phyloP scores from a whole-genome alignment of 2,888 invertebrate species.

The Eilema sororculum region DNA sequence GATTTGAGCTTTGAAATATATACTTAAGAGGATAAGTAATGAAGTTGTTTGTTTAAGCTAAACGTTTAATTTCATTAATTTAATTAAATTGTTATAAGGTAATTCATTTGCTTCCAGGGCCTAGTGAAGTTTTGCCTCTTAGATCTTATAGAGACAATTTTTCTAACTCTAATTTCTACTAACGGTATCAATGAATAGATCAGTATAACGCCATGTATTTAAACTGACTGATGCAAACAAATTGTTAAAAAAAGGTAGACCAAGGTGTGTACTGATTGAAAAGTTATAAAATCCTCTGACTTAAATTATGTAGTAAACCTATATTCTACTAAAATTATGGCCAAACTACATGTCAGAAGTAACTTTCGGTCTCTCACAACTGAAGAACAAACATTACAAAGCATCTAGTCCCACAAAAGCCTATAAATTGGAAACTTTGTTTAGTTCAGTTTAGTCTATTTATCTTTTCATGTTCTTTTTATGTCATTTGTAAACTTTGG shows the following conservation, averaged over 20 bases:
- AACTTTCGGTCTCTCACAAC: slow-evolving; percentile 3
- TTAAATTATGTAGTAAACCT: neutral
- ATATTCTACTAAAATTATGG: slow-evolving; percentile 9
- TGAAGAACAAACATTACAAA: slow-evolving; percentile 10
- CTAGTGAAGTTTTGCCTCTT: neutral
- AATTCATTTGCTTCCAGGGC: neutral
- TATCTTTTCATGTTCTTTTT: slow-evolving; percentile 24
- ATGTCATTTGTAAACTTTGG: slow-evolving; percentile 24
- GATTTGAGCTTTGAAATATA: slow-evolving; percentile 29
- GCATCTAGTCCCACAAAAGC: slow-evolving; percentile 17
- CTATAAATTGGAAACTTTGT: slow-evolving; percentile 20
- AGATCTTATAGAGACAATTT: neutral
- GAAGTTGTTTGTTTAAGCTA: slow-evolving; percentile 12
- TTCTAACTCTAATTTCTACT: no score
- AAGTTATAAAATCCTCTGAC: neutral
- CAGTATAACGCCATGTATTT: no score
- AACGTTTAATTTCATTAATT: slow-evolving; percentile 6
- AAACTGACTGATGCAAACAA: neutral
- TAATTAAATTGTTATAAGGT: neutral
- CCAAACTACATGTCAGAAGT: slow-evolving; percentile 8
- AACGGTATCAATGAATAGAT: no score
- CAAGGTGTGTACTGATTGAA: neutral
- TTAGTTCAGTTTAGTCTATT: slow-evolving; percentile 8
- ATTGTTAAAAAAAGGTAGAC: neutral
- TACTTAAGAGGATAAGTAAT: neutral